phyloP scores from a whole-genome alignment of 2,888 invertebrate species.

The Poecilus cupreus region DNA sequence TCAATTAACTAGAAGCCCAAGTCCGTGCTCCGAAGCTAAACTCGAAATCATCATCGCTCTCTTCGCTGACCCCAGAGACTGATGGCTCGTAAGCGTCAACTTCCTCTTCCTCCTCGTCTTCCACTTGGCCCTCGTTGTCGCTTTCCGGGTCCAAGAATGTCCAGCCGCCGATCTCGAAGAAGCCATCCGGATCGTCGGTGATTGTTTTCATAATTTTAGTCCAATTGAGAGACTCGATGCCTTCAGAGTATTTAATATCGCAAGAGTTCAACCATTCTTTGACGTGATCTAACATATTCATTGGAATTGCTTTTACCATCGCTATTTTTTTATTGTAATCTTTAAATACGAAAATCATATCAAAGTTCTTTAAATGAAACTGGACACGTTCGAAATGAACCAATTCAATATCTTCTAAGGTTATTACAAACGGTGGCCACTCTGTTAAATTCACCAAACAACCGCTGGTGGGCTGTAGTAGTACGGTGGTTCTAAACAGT shows the following conservation, averaged over 20 bases:
- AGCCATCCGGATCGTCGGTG: slow-evolving; percentile 97
- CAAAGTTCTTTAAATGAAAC: slow-evolving; percentile 99
- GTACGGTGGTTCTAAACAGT: slow-evolving; percentile 95
- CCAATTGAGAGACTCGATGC: slow-evolving; percentile 99
- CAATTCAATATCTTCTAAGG: slow-evolving; percentile 96
- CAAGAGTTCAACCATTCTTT: slow-evolving; percentile 96
- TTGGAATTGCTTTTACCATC: slow-evolving; percentile 99
- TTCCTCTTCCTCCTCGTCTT: slow-evolving; percentile 77
- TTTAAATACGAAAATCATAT: slow-evolving; percentile 99
- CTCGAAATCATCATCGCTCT: slow-evolving; percentile 91
- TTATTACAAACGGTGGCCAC: slow-evolving; percentile 99
- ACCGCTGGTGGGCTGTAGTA: slow-evolving; percentile 98
- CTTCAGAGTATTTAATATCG: slow-evolving; percentile 90
- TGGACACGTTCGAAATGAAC: slow-evolving; percentile 99
- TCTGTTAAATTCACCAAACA: slow-evolving; percentile 97
- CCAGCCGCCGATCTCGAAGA: slow-evolving; percentile 99
- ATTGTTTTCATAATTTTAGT: slow-evolving; percentile 99
- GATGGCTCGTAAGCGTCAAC: slow-evolving; percentile 85
- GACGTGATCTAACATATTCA: slow-evolving; percentile 99
- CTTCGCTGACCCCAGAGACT: slow-evolving; percentile 84
- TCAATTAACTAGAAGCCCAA: too few relatives aligned
- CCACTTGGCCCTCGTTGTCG: slow-evolving; percentile 80
- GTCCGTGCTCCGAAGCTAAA: slow-evolving; percentile 93
- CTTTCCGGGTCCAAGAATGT: slow-evolving; percentile 97
- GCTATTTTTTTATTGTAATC: slow-evolving; percentile 95